Conservation (phyloP, 2,797 vertebrate genomes). For the Anolis apletophallus region DNA sequence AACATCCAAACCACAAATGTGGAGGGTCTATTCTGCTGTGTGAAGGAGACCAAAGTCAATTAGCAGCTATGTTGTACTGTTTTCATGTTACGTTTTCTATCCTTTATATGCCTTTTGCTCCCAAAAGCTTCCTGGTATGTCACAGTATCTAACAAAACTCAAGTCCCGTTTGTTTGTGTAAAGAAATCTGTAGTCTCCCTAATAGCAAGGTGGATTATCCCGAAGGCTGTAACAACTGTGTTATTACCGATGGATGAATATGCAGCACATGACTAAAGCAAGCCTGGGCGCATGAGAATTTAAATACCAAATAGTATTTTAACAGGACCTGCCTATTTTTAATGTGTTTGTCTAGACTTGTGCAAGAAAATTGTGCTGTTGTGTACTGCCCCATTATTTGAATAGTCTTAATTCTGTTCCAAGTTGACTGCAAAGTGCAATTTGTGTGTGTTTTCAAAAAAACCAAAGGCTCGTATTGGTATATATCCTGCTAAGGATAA, state of each 20-base stretch:
- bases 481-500: background rate
- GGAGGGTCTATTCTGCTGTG: no score
- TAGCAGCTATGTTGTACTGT: no score
- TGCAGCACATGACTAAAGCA: background rate
- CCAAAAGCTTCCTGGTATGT: background rate
- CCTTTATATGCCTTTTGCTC: no score
- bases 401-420: background rate
- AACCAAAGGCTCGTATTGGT: background rate
- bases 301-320: background rate
- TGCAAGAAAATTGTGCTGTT: background rate
- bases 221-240: background rate
- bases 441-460: background rate
- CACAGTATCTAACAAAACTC: background rate
- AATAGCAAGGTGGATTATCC: background rate
- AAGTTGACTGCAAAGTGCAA: background rate
- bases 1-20: no score
- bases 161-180: background rate
- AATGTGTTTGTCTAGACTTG: background rate
- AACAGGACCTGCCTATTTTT: background rate
- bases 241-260: background rate
- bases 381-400: background rate
- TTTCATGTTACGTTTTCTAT: no score
- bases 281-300: no score
- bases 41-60: no score
- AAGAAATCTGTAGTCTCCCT: background rate